Evolutionary conservation across 1,140 invertebrate genomes (phyloP), one percentile per base, ranked within the genome.

Genomic region (Caenorhabditis latens): DNA sequence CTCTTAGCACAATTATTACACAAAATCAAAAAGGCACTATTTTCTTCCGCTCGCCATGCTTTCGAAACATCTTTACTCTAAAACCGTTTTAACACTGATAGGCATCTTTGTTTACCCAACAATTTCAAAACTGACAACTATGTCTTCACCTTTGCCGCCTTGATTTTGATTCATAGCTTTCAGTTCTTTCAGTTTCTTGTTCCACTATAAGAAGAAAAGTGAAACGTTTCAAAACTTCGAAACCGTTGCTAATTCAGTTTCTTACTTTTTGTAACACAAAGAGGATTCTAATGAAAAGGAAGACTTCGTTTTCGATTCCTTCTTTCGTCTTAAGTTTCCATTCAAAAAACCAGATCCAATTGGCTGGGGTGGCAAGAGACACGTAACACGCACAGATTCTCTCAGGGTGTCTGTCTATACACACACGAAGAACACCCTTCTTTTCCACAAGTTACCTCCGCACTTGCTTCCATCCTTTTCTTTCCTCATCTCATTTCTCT

Each of bases 321-420:
- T 53, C 71, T 21, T 50, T 79, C 71, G 7, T 50, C 71, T 79
- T 79, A 50, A 79, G 46, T 79, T 50, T 50, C 43, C 46, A 50
- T 24, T 48, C 61, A 50, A 79, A 79, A 79, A 79, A 79, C 71
- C 46, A 79, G 71, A 79, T 79, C 71, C 71, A 79, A 79, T 79
- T 79, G 71, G 71, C 71, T 79, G 63, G 11, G 63, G 63, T 40
- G 65, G 65, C 65, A 71, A 71, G 42, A 71, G 42, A 71, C 65
- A 46, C 40, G 65, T 46, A 71, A 65, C 21, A 65, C 57, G 21
- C 57, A 32, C 0, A 19, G 46, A 71, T 71, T 48, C 42, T 53
- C 43, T 32, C 11, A 24, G 71, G 71, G 71, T 79, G 71, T 79
- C 71, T 79, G 71, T 40, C 13, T 53, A 79, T 21, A 79, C 71